Percentiles rank a stretch among this genome's conserved stretches.
Evolutionary conservation across 2,113 vertebrate species (phyloP).

Genomic region (Albula glossodonta): DNA sequence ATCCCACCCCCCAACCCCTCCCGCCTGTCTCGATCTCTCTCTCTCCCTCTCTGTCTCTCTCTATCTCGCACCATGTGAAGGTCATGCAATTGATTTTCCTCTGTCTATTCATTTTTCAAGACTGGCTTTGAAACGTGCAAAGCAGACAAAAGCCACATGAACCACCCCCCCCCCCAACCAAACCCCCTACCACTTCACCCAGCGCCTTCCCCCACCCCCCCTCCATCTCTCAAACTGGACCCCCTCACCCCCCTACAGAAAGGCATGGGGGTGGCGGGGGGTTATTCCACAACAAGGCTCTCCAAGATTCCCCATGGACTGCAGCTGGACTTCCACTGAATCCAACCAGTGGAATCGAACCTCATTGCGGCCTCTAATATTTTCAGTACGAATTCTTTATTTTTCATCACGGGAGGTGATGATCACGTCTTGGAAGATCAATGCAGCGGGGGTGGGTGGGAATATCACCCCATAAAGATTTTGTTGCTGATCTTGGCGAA

Average conservation of each 20-base stretch:
- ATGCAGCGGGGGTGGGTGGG: neutral
- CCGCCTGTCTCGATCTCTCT: constrained; percentile 33
- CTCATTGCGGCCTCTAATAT: neutral
- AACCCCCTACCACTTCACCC: constrained; percentile 49
- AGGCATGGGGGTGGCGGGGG: constrained; percentile 33
- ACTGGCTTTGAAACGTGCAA: constrained; percentile 82
- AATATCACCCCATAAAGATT: neutral
- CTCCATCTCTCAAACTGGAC: constrained; percentile 44
- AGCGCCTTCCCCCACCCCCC: constrained; percentile 48
- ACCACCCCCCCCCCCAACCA: constrained; percentile 40
- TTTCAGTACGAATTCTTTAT: neutral
- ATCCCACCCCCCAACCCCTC: constrained; percentile 19
- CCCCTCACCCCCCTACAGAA: constrained; percentile 44
- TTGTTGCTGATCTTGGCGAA: no score
- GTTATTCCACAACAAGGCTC: constrained; percentile 13
- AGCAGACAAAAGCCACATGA: constrained; percentile 78
- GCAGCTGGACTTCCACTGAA: constrained; percentile 10
- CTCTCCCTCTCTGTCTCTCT: constrained; percentile 37
- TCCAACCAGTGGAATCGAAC: constrained; percentile 12
- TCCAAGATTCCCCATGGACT: constrained; percentile 63
- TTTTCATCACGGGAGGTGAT: neutral
- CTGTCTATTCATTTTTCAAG: constrained; percentile 83
- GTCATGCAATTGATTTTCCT: constrained; percentile 84
- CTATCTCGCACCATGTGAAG: constrained; percentile 72
- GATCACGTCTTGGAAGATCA: neutral